Conservation (phyloP, 2,797 vertebrate species). For the Syngnathus acus region DNA sequence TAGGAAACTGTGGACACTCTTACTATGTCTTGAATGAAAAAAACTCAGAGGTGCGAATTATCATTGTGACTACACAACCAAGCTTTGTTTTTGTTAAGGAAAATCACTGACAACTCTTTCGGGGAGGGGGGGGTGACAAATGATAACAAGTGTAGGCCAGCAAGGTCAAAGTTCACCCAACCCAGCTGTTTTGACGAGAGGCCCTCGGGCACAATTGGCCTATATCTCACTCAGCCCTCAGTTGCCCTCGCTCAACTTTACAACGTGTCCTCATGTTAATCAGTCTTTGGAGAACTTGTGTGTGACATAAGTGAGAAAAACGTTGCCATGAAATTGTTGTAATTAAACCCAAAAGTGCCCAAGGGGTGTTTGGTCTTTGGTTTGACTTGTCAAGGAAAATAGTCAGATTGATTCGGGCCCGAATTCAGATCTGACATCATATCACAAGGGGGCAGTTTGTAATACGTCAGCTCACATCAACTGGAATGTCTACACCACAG, state of each 20-base stretch:
- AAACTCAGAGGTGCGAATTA: constrained; percentile 7
- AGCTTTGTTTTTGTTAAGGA: not conserved
- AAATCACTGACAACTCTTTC: constrained; percentile 13
- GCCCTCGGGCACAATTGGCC: constrained; percentile 12
- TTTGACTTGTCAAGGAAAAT: not conserved
- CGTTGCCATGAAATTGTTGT: constrained; percentile 12
- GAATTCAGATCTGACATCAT: not conserved
- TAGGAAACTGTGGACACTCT: not conserved
- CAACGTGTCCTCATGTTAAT: constrained; percentile 10
- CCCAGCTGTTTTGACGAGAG: constrained; percentile 31
- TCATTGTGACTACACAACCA: not conserved
- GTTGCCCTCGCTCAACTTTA: not conserved
- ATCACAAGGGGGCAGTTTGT: not conserved
- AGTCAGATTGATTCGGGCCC: not conserved
- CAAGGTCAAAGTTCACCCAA: constrained; percentile 39
- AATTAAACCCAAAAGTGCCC: constrained; percentile 5
- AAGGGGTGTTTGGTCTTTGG: constrained; percentile 6
- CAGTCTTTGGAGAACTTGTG: constrained; percentile 9
- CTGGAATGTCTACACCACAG: not conserved
- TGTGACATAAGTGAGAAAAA: not conserved
- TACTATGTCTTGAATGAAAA: not conserved
- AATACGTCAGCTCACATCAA: not conserved
- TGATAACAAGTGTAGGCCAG: constrained; percentile 16
- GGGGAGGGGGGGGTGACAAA: constrained; percentile 18
- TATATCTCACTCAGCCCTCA: constrained; percentile 16